These are phyloP conservation scores for Sminthopsis crassicaudata DNA, from an alignment of 2,113 vertebrate genomes.

Conservation along the genomic window DNA sequence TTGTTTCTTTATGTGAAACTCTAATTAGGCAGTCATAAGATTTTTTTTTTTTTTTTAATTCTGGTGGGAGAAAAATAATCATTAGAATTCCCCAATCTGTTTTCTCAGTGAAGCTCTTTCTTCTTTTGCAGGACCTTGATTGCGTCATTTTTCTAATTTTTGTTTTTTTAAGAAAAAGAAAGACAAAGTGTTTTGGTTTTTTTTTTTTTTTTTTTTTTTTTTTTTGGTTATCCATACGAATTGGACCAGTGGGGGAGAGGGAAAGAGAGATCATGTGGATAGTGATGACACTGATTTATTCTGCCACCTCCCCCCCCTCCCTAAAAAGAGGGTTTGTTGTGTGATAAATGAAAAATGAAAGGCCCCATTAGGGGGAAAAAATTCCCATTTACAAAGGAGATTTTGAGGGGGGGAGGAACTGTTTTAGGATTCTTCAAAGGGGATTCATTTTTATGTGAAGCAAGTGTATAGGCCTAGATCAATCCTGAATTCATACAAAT, in stretches of 20 bases:
- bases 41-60: constrained; percentile 40
- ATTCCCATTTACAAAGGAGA: background rate
- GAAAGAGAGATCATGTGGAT: background rate
- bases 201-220: too few relatives aligned
- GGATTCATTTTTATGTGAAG: background rate
- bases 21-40: constrained; percentile 88
- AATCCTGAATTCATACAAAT: background rate
- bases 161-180: constrained; percentile 50
- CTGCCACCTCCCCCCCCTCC: background rate
- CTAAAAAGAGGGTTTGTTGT: constrained; percentile 6
- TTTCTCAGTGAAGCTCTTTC: constrained; percentile 14
- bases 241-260: background rate
- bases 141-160: constrained; percentile 62
- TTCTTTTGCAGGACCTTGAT: constrained; percentile 62
- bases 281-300: constrained; percentile 30
- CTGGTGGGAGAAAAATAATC: background rate
- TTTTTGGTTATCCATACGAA: background rate
- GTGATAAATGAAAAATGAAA: constrained; percentile 30
- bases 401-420: background rate
- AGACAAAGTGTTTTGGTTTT: background rate
- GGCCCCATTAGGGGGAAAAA: background rate
- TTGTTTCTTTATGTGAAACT: constrained; percentile 90
- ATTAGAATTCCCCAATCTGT: background rate
- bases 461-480: background rate
- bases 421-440: background rate